Evolutionary conservation across 2,113 vertebrate genomes (phyloP), one percentile per base, ranked within the genome.

Genomic region (Sturnira hondurensis): DNA sequence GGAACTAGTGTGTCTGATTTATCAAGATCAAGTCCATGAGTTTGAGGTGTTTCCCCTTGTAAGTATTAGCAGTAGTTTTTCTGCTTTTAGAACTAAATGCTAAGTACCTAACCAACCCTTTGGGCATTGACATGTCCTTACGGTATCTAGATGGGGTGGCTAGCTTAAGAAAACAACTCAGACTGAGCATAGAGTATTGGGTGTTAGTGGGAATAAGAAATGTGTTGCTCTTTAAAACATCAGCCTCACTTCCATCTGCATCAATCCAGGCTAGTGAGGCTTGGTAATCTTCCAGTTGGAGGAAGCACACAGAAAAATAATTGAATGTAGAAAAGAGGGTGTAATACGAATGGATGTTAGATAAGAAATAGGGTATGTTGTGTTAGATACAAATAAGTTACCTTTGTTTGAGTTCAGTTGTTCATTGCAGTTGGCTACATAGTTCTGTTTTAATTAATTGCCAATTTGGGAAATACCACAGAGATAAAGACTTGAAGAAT

Each of bases 401-500:
- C 38, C 26, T 85, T 93, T 81, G 38, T 77, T 94, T 17, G 4
- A 74, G 54, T 65, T 19, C 10, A 65, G 9, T 47, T 65, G 12
- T 92, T 76, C 47, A 71, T 63, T 86, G 38, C 5, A 54, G 5
- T 67, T 88, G 65, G 28, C 6, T 67, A 41, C 13, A 54, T 52
- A 78, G 58, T 74, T 95, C 47, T 80, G 24, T 92, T 95, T 93
- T 93, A 88, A 85, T 91, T 92, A 67, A 84, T 89, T 89, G 31
- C 17, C 36, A 36, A 36, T 82, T 97, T 22, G 41, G 24, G 36
- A 92, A 95, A 82, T 67, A 52, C 16, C 65, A 6, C 20, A 86
- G n/a, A 88, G 36, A 67, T 88, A 76, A 65, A 86, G 41, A 58
- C 11, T 26, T 92, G 74, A 94, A 89, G 68, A 86, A 88, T 67